Percentiles rank a stretch among this genome's conserved stretches.
phyloP scores from a whole-genome alignment of 30 jellyfish, hydroid and myxozoan genomes.

The Aurelia sp. region DNA sequence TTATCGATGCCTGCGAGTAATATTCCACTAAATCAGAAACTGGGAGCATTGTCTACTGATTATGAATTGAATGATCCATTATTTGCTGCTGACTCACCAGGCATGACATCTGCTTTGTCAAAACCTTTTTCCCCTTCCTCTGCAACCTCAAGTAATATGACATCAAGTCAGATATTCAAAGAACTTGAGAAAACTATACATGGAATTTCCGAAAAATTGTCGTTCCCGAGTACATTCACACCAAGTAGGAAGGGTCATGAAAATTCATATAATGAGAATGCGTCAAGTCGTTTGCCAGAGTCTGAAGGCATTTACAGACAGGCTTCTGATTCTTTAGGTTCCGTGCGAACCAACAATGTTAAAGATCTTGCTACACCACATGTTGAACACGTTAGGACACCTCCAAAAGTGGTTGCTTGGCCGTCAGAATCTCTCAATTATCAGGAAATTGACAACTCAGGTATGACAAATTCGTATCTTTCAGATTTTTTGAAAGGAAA shows the following conservation, averaged over 20 bases:
- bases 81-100: neutral
- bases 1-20: neutral
- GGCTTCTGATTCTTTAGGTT: neutral
- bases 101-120: neutral
- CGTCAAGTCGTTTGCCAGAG: neutral
- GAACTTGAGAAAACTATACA: constrained; percentile 46
- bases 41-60: neutral
- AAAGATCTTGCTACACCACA: neutral
- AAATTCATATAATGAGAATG: no score
- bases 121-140: neutral
- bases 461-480: no score
- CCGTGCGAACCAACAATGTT: no score
- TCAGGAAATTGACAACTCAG: no score
- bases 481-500: no score
- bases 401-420: neutral
- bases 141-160: neutral
- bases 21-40: neutral
- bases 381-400: neutral
- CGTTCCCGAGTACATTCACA: constrained; percentile 39
- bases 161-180: constrained; percentile 42
- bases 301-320: neutral
- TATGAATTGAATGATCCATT: neutral
- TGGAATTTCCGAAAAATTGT: constrained; percentile 59
- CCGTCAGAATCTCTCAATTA: no score
- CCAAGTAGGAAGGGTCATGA: neutral